phyloP scores from a whole-genome alignment of 1,140 invertebrate species.

The Brevipalpus yothersi region DNA sequence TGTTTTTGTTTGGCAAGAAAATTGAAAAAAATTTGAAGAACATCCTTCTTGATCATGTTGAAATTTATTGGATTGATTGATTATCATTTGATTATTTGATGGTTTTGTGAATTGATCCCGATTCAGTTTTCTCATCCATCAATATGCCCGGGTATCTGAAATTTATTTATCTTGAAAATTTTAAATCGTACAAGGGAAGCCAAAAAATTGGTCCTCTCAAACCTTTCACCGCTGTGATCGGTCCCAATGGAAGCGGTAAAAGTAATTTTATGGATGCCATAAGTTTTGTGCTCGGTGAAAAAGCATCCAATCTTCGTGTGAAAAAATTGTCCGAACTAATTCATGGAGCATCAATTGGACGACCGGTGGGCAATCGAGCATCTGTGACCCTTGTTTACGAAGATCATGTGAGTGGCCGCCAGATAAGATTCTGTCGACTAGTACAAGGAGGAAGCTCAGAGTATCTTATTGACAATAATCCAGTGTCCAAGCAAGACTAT shows the following conservation, averaged over 20 bases:
- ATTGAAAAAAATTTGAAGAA: no score
- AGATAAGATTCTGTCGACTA: conserved; percentile 68
- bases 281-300: conserved; percentile 98
- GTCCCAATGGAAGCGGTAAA: conserved; percentile 99
- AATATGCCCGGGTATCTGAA: conserved; percentile 29
- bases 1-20: no score
- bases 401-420: conserved; percentile 42
- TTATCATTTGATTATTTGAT: no score
- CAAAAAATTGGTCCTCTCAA: conserved; percentile 82
- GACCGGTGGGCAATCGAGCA: conserved; percentile 30
- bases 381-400: conserved; percentile 81
- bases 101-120: no score
- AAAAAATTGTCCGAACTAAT: conserved; percentile 81
- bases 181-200: conserved; percentile 90
- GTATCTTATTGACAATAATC: conserved; percentile 73
- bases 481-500: conserved; percentile 53
- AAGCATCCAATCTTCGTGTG: conserved; percentile 75
- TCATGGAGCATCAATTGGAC: conserved; percentile 84
- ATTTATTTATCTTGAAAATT: conserved; percentile 94
- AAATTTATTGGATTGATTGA: no score
- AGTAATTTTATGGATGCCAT: conserved; percentile 99
- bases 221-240: conserved; percentile 91
- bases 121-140: no score
- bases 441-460: conserved; percentile 84
- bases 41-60: no score